These are phyloP conservation scores for Pangasius djambal DNA, from an alignment of 2,797 vertebrate genomes.

Conservation along the genomic window DNA sequence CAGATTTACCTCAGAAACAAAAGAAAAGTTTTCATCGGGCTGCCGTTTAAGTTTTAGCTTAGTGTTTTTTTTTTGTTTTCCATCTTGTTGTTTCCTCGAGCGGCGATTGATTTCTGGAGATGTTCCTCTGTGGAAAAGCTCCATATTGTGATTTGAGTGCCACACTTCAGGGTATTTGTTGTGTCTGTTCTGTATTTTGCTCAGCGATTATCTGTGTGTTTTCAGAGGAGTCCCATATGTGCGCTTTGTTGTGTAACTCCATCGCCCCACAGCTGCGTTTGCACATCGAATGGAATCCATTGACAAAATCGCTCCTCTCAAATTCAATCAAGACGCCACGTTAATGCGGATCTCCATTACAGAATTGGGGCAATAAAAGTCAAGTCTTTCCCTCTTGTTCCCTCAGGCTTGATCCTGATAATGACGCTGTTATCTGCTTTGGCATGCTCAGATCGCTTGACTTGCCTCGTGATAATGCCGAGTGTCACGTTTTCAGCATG, in stretches of 20 bases:
- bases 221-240: conserved; percentile 29
- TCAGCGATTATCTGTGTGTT: conserved; percentile 44
- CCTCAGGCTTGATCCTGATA: conserved; percentile 40
- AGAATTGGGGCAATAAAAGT: conserved; percentile 43
- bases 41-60: neutral
- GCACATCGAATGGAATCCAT: conserved; percentile 47
- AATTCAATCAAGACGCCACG: conserved; percentile 59
- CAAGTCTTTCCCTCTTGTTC: conserved; percentile 26
- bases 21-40: neutral
- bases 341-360: conserved; percentile 58
- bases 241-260: conserved; percentile 46
- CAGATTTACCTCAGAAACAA: neutral
- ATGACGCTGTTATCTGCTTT: conserved; percentile 44
- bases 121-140: conserved; percentile 15
- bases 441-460: conserved; percentile 22
- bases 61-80: neutral
- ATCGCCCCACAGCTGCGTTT: conserved; percentile 52
- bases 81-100: conserved; percentile 2
- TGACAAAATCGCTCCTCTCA: conserved; percentile 59
- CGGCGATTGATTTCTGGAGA: conserved; percentile 19
- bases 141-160: conserved; percentile 22
- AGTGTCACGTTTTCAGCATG: conserved; percentile 31
- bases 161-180: conserved; percentile 49
- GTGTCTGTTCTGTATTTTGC: conserved; percentile 52
- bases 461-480: conserved; percentile 16